Base-by-base conservation (phyloP, 2,113 vertebrate species). In the Passer domesticus region DNA sequence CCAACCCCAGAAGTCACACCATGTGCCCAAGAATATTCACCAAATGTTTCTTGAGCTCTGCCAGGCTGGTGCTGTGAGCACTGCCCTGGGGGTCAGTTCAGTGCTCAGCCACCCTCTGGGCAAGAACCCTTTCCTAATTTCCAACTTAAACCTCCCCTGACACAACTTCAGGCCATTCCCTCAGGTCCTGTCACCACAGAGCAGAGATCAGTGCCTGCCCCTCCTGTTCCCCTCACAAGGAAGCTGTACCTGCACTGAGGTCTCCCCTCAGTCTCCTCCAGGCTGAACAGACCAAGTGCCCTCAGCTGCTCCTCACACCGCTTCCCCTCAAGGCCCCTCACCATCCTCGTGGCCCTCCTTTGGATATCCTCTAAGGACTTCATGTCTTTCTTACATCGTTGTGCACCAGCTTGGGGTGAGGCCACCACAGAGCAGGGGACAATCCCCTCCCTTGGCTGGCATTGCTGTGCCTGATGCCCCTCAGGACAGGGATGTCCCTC, bases 221-320 rank as follows among this genome's bases (percentile, higher is more conserved):
- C 37, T 59, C 6, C 35, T 37, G 21, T 25, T 0, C 37, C 72
- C 21, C 72, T 59, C 83, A 50, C 0, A 0, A 37, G 21, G 63
- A 52, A 86, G 11, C 0, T 59, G 37, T 52, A 1, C 8, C 46
- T 27, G 33, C 73, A 60, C 0, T 37, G 63, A 86, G 27, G 27
- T 17, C 44, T 44, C 5, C 63, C 5, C 63, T 59, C 72, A 44
- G 62, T 7, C 37, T 52, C 44, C 31, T 73, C 44, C 72, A 52
- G 52, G 31, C 25, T 50, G 37, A 9, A 27, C 21, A 59, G 13
- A 59, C 21, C 25, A 4, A 67, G 35, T 1, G 24, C 4, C 30
- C 30, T 24, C 60, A 49, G 62, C 25, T 0, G 0, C 37, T 43
- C 35, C 53, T 59, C 25, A 27, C 0, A 11, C 0, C 0, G 44